Evolutionary conservation across 2,797 vertebrate genomes (phyloP), one percentile per base, ranked within the genome.

Genomic region (Manis crassicaudata): DNA sequence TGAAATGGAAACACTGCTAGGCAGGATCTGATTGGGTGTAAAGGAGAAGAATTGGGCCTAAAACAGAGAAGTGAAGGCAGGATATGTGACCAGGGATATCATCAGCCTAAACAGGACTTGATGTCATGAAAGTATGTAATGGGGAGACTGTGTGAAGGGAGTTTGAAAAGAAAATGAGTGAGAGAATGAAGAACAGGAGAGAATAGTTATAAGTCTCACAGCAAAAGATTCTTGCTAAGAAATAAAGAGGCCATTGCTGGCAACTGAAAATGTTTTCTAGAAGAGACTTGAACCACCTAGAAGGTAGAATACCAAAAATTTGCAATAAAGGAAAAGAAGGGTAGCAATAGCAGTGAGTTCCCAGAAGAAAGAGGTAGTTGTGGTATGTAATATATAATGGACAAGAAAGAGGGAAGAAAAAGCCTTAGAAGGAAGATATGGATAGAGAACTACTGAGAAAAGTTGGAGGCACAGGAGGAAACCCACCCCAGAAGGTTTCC

Each of bases 181-280:
- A 82, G 65, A 92, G 76, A 87, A 82, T n/a, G 67, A 80, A 40
- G 27, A 92, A 76, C 40, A 50, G 52, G 37, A 68, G 23, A 67
- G 35, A 63, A 81, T 23, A 70, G 40, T 35, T 87, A 58, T 1
- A 67, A 68, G 23, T 81, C n/a, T 93, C 75, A 83, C 21, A 84
- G 65, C 62, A 60, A 93, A 93, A n/a, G 72, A 81, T 83, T 84
- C 80, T 94, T 54, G 58, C 60, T 92, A 73, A 85, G n/a, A 70
- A 86, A 80, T 40, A 46, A 93, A 88, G 62, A 77, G 21, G 35
- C 20, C 67, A 80, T 3, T 50, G 12, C n/a, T 5, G 43, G 68
- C 72, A 92, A 77, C 7, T 52, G 29, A 81, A 63, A 85, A n/a
- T 88, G 4, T 77, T 79, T 79, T 43, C 37, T 90, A 70, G 16